Conservation (phyloP, 2,797 vertebrate species). For the Gymnocypris eckloni region DNA sequence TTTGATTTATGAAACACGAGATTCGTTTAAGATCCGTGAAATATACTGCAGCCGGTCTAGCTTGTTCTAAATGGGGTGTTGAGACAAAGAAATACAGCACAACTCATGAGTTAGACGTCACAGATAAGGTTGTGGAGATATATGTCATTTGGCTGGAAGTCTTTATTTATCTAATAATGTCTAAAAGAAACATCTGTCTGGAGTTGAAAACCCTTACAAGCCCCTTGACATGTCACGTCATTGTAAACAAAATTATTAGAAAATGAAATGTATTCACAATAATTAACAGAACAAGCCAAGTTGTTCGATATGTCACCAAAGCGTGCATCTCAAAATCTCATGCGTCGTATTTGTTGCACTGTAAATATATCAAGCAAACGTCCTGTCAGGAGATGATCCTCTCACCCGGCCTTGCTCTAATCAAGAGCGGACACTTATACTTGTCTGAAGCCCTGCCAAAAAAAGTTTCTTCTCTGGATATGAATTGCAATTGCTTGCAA, state of each 20-base stretch:
- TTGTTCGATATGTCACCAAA: neutral
- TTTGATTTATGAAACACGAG: constrained; percentile 32
- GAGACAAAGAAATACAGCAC: constrained; percentile 33
- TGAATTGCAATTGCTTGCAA: constrained; percentile 53
- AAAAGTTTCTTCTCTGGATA: constrained; percentile 43
- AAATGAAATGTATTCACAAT: constrained; percentile 15
- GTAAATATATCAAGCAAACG: neutral
- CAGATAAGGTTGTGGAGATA: constrained; percentile 21
- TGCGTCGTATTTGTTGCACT: neutral
- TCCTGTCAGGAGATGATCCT: constrained; percentile 14
- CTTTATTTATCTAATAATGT: constrained; percentile 42
- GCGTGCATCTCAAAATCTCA: neutral
- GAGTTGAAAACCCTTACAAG: constrained; percentile 36
- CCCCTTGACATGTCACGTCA: constrained; percentile 25
- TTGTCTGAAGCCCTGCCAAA: constrained; percentile 63
- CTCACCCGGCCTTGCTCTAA: constrained; percentile 27
- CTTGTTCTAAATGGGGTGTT: constrained; percentile 24
- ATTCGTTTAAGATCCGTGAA: constrained; percentile 13
- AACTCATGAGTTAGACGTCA: constrained; percentile 1
- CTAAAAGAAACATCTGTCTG: constrained; percentile 30
- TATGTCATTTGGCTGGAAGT: constrained; percentile 42
- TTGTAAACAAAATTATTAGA: constrained; percentile 22
- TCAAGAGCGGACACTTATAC: constrained; percentile 41
- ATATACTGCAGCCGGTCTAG: constrained; percentile 5
- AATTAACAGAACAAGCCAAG: neutral